Evolutionary conservation across 2,113 vertebrate species (phyloP).

Genomic region (Orcinus orca): DNA sequence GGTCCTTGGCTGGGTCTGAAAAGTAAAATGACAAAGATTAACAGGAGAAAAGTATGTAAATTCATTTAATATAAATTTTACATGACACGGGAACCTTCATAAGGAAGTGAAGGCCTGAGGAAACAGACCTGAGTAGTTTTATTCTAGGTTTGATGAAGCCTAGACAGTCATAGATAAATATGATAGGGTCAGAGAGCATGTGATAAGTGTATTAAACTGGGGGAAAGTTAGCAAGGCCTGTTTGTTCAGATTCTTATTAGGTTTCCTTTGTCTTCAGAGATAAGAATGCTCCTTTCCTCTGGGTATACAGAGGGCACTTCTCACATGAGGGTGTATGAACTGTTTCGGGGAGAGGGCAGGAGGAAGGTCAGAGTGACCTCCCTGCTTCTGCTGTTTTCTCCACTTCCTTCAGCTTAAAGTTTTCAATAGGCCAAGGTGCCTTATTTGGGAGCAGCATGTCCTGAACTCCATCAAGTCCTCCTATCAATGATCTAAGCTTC

Average conservation of each 20-base stretch:
- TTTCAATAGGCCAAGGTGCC: not conserved
- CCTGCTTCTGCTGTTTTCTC: not conserved
- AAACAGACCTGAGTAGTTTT: not conserved
- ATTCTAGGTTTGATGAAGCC: not conserved
- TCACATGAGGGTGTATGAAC: not conserved
- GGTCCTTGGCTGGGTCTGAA: not conserved
- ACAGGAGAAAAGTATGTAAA: not conserved
- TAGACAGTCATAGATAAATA: not conserved
- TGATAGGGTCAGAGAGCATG: not conserved
- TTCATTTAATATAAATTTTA: not conserved
- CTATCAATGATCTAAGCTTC: slow-evolving; percentile 9
- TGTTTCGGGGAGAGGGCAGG: not conserved
- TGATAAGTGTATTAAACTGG: not conserved
- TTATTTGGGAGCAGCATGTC: not conserved
- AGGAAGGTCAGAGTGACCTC: not conserved
- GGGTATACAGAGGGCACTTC: not conserved
- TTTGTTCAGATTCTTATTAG: not conserved
- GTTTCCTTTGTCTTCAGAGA: not conserved
- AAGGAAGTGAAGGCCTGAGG: not conserved
- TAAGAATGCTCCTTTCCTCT: not conserved
- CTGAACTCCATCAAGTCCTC: not conserved
- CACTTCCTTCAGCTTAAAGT: not conserved
- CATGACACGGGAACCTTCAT: not conserved
- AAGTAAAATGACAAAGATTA: not conserved
- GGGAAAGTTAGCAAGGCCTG: not conserved